Base-by-base conservation (phyloP, 2,113 vertebrate genomes). In the Bufo gargarizans region DNA sequence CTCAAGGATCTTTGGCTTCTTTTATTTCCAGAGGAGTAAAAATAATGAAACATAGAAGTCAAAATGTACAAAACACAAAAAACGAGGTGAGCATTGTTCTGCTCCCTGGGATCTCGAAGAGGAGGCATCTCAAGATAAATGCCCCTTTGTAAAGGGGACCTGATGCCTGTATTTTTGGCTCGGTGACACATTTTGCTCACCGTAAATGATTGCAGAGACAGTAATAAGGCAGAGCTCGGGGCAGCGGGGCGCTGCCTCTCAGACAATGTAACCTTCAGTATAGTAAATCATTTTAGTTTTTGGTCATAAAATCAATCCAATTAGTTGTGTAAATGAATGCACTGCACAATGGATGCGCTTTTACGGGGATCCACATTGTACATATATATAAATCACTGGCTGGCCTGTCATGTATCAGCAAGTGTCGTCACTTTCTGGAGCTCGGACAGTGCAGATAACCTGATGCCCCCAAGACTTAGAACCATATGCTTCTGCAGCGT, bases 241-340 rank as follows among this genome's bases (percentile, higher is more conserved):
- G 47, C 47, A 47, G 20, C 13, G 61, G 16, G 10, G 11, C 8
- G 53, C 59, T 7, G 45, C 33, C 43, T 61, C 58, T 56, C 19
- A 49, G 77, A 45, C 20, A 61, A 63, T 55, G 59, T 67, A 67
- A 86, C 76, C 85, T 78, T 55, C 58, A 19, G 77, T 71, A 81
- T 58, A 33, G 33, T 33, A 47, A 71, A 87, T 87, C 77, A 87
- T 80, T 80, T 80, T 59, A 33, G 49, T 43, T 81, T 87, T 56
- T 58, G 50, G 86, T 87, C 77, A 87, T 49, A 81, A 87, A 87
- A 81, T 81, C 86, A 87, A 87, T 87, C 63, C 77, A 87, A 80
- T 80, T 81, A 87, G 77, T 71, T 69, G 17, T 56, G 50, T 69
- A 78, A 87, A 58, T 80, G 6, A 81, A 81, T 45, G 77, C 19